Conservation (phyloP, 2,113 vertebrate genomes). For the Vidua macroura region DNA sequence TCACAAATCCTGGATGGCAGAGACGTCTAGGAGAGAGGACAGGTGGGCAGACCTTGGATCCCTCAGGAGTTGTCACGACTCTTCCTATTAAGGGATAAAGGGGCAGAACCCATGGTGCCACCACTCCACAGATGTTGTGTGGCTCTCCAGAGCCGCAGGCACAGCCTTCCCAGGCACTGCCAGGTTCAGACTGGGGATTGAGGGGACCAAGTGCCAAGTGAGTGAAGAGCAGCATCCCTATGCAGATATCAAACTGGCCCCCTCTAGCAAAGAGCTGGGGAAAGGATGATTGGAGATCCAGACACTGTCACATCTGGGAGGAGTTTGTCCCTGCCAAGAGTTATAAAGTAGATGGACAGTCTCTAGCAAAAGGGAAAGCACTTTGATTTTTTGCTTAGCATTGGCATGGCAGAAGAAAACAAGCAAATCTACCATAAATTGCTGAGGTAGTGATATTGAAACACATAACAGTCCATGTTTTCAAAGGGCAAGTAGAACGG, state of each 20-base stretch:
- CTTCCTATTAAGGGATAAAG: rapidly evolving
- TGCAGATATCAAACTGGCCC: rapidly evolving
- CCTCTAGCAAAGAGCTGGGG: background rate
- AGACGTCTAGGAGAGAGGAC: background rate
- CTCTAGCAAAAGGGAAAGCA: background rate
- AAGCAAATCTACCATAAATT: background rate
- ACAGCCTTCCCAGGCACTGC: background rate
- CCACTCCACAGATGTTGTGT: background rate
- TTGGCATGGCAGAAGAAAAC: background rate
- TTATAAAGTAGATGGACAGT: background rate
- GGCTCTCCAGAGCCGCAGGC: background rate
- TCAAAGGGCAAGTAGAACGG: background rate
- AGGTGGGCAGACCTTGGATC: background rate
- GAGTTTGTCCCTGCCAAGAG: background rate
- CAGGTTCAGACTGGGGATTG: background rate
- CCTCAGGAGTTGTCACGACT: background rate
- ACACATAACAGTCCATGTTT: background rate
- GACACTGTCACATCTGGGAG: background rate
- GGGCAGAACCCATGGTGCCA: rapidly evolving
- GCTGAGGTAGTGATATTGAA: background rate
- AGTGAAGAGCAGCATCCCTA: background rate
- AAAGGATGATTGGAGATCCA: background rate
- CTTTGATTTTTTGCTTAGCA: background rate
- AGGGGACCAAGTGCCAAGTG: background rate
- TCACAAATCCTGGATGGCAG: background rate